These are phyloP conservation scores for Phenganax marumi DNA, from an alignment of 92 coral and sea anemone genomes.

Conservation along the genomic window DNA sequence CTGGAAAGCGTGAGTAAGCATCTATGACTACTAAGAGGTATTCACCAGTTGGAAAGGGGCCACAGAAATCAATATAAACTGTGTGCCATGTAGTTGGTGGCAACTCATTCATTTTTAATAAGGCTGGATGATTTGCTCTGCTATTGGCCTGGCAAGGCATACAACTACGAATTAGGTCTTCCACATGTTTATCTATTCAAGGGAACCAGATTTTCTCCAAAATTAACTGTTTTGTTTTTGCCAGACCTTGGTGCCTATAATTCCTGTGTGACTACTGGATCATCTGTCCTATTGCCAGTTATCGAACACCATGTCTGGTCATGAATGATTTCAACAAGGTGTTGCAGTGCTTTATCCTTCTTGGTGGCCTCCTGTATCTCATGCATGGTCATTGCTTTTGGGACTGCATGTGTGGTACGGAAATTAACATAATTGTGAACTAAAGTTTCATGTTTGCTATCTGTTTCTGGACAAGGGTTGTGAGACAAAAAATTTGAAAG, in stretches of 20 bases:
- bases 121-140: slow-evolving; percentile 36
- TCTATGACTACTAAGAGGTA: not conserved
- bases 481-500: slow-evolving; percentile 28
- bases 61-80: not conserved
- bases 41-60: not conserved
- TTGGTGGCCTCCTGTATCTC: slow-evolving; percentile 17
- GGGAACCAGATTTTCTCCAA: slow-evolving; percentile 31
- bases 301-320: not conserved
- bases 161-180: slow-evolving; percentile 8
- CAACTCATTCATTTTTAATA: slow-evolving; percentile 18
- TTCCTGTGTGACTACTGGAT: not conserved
- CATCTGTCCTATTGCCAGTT: not conserved
- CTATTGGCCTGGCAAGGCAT: slow-evolving; percentile 46
- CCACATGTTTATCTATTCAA: slow-evolving; percentile 37
- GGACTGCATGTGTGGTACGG: slow-evolving; percentile 8
- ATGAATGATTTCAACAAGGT: not conserved
- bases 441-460: not conserved
- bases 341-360: not conserved
- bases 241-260: too few relatives aligned
- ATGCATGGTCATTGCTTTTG: slow-evolving; percentile 16
- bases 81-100: slow-evolving; percentile 26
- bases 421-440: slow-evolving; percentile 13
- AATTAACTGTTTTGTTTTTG: too few relatives aligned
- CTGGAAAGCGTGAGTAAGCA: slow-evolving; percentile 39
- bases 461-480: too few relatives aligned